Evolutionary conservation across 1,140 invertebrate species (phyloP).

Genomic region (Coelopa frigida): DNA sequence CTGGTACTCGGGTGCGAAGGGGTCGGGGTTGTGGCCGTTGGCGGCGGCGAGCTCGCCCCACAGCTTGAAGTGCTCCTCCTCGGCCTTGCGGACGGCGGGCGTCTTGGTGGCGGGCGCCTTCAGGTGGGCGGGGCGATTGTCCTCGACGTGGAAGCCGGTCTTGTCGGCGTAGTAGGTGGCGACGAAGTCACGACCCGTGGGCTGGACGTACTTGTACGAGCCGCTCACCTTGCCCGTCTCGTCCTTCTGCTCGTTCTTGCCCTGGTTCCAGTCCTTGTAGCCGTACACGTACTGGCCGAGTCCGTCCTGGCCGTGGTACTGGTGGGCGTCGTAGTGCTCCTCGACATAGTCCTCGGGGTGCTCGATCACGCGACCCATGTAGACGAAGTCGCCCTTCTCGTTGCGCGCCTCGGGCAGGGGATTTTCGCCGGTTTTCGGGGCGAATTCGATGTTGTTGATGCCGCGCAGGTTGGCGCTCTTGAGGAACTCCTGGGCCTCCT

Average conservation of each 20-base stretch:
- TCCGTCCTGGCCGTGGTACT: conserved; percentile 59
- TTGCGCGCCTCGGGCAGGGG: conserved; percentile 45
- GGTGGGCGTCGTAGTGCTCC: conserved; percentile 57
- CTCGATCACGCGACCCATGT: conserved; percentile 52
- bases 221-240: conserved; percentile 36
- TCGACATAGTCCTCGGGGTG: conserved; percentile 58
- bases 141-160: conserved; percentile 58
- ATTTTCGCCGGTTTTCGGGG: conserved; percentile 48
- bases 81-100: conserved; percentile 52
- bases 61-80: conserved; percentile 53
- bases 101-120: conserved; percentile 53
- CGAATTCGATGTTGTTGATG: conserved; percentile 45
- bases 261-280: conserved; percentile 56
- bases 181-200: conserved; percentile 39
- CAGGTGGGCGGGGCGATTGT: conserved; percentile 55
- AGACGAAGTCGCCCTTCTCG: conserved; percentile 51
- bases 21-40: conserved; percentile 46
- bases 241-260: conserved; percentile 48
- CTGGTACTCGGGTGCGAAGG: conserved; percentile 41
- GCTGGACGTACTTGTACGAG: conserved; percentile 42
- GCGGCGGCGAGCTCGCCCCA: conserved; percentile 56
- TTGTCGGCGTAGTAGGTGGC: conserved; percentile 58
- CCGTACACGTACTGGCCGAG: conserved; percentile 58
- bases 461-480: conserved; percentile 30
- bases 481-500: conserved; percentile 55